Evolutionary conservation across 2,113 vertebrate species (phyloP).

Genomic region (Electrona antarctica): DNA sequence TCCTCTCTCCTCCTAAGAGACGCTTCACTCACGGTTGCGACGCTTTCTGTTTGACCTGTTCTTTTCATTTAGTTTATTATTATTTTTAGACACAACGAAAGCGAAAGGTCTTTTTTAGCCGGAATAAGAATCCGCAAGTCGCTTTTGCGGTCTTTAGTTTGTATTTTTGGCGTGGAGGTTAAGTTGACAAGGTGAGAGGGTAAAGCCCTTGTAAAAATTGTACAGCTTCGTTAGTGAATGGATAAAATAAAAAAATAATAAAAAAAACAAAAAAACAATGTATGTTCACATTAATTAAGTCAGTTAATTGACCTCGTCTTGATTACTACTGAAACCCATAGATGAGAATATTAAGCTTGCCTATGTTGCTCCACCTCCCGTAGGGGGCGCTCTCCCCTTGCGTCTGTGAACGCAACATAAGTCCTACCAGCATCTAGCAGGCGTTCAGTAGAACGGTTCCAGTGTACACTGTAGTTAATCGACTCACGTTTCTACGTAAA

Average conservation of each 20-base stretch:
- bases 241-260: constrained; percentile 21
- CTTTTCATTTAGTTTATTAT: neutral
- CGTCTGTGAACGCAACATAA: too few relatives aligned
- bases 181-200: constrained; percentile 61
- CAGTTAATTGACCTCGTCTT: constrained; percentile 70
- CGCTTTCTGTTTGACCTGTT: neutral
- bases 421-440: constrained; percentile 82
- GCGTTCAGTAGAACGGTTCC: constrained; percentile 60
- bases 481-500: constrained; percentile 71
- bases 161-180: constrained; percentile 3
- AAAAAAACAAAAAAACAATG: constrained; percentile 19
- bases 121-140: constrained; percentile 50
- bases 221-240: constrained; percentile 78
- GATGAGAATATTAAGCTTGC: constrained; percentile 72
- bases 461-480: constrained; percentile 75
- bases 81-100: constrained; percentile 1
- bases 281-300: constrained; percentile 71
- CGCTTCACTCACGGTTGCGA: too few relatives aligned
- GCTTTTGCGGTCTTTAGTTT: constrained; percentile 15
- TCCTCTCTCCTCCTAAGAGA: too few relatives aligned
- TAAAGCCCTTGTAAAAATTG: constrained; percentile 76
- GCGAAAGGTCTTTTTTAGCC: constrained; percentile 36
- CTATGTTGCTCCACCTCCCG: constrained; percentile 67
- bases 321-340: constrained; percentile 72
- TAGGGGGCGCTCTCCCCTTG: neutral